Evolutionary conservation across 2,888 invertebrate species (phyloP).

Genomic region (Xanthia icteritia): DNA sequence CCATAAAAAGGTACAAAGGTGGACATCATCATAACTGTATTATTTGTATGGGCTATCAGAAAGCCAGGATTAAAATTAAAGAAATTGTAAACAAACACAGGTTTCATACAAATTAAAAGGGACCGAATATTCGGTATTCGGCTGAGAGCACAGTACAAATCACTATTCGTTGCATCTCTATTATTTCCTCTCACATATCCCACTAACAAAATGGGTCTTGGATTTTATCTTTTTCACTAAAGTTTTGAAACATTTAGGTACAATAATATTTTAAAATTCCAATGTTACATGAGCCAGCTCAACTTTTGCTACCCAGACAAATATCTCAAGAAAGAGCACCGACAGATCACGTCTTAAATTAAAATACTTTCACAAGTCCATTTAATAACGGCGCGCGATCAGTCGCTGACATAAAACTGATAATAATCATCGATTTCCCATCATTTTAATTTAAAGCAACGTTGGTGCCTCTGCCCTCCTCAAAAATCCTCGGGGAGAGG

Average conservation of each 20-base stretch:
- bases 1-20: neutral
- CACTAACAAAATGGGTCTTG: neutral
- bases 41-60: neutral
- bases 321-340: conserved; percentile 30
- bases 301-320: conserved; percentile 32
- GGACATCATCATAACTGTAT: neutral
- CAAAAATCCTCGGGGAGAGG: conserved; percentile 71
- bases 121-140: too few relatives aligned
- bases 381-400: conserved; percentile 67
- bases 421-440: conserved; percentile 77
- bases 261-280: neutral
- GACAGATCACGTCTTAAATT: conserved; percentile 57
- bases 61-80: neutral
- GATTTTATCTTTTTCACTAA: neutral
- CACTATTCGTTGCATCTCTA: too few relatives aligned
- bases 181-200: neutral
- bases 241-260: neutral
- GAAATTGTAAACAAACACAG: neutral
- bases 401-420: conserved; percentile 70
- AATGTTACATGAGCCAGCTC: conserved; percentile 6
- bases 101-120: too few relatives aligned
- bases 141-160: too few relatives aligned
- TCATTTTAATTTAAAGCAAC: conserved; percentile 73
- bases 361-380: conserved; percentile 64
- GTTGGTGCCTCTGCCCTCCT: conserved; percentile 64